These are phyloP conservation scores for Neocloeon triangulifer DNA, from an alignment of 1,140 invertebrate genomes.

Conservation along the genomic window DNA sequence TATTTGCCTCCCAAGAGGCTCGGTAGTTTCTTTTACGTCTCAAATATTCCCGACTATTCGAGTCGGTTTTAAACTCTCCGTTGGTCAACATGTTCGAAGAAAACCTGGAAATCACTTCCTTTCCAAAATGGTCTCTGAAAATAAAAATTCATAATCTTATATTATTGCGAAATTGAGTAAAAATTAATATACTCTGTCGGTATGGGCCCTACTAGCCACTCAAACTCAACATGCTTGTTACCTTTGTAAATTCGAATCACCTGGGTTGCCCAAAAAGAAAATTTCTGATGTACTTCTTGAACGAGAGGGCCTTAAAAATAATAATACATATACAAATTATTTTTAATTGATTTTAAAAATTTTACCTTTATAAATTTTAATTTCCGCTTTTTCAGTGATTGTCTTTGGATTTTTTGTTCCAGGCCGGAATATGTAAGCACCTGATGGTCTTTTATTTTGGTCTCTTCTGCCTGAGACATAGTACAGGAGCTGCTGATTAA, in stretches of 20 bases:
- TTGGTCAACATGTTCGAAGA: slow-evolving; percentile 20
- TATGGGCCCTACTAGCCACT: slow-evolving; percentile 51
- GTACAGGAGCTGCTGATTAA: slow-evolving; percentile 24
- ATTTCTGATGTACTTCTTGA: slow-evolving; percentile 37
- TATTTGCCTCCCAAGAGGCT: too few relatives aligned
- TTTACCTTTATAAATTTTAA: too few relatives aligned
- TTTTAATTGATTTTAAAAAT: too few relatives aligned
- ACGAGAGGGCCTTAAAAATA: slow-evolving; percentile 27
- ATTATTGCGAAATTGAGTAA: slow-evolving; percentile 2
- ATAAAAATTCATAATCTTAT: slow-evolving; percentile 5
- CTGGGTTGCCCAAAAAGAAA: slow-evolving; percentile 36
- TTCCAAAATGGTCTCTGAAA: slow-evolving; percentile 25
- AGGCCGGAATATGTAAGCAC: slow-evolving; percentile 42
- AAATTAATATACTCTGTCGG: too few relatives aligned
- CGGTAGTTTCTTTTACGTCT: not conserved
- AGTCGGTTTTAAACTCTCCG: slow-evolving; percentile 38
- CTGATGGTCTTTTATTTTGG: slow-evolving; percentile 23
- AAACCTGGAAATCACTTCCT: slow-evolving; percentile 30
- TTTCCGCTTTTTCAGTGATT: too few relatives aligned
- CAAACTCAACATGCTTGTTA: slow-evolving; percentile 30
- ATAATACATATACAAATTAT: too few relatives aligned
- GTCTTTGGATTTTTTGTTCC: slow-evolving; percentile 17
- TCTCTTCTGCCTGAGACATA: too few relatives aligned
- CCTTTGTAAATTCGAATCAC: slow-evolving; percentile 30
- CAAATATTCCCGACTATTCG: slow-evolving; percentile 41